A percentile compares a stretch with the other conserved stretches of the same genome.
These are phyloP conservation scores for Drosophila nr. medialis DNA, from an alignment of 2,888 invertebrate species.

Conservation along the genomic window DNA sequence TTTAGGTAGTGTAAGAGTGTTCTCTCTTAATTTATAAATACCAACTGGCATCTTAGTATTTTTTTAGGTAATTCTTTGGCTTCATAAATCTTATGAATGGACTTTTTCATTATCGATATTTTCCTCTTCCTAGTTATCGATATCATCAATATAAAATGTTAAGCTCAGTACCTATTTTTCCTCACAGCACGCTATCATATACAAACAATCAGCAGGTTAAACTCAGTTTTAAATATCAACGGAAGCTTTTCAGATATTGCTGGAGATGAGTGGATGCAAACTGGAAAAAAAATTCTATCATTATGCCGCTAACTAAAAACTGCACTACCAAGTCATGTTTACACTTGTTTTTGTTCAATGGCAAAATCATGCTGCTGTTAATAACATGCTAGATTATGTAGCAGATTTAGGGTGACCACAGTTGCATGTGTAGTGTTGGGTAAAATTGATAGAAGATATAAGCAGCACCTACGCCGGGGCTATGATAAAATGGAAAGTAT, in stretches of 20 bases:
- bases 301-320: neutral
- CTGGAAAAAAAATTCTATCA: neutral
- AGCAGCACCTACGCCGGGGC: constrained; percentile 1
- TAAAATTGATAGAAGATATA: constrained; percentile 1
- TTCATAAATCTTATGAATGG: too few species aligned
- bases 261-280: neutral
- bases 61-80: too few species aligned
- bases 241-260: neutral
- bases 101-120: neutral
- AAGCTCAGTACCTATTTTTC: neutral
- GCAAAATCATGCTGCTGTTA: neutral
- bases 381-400: neutral
- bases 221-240: neutral
- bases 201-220: neutral
- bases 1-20: too few species aligned
- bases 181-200: neutral
- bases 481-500: constrained; percentile 39
- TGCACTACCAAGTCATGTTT: neutral
- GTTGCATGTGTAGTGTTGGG: neutral
- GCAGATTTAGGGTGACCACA: constrained; percentile 4
- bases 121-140: neutral
- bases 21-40: too few species aligned
- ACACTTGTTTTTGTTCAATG: neutral
- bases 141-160: neutral
- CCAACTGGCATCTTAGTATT: too few species aligned